Conservation (phyloP, 2,888 invertebrate species). For the Eilema caniola region DNA sequence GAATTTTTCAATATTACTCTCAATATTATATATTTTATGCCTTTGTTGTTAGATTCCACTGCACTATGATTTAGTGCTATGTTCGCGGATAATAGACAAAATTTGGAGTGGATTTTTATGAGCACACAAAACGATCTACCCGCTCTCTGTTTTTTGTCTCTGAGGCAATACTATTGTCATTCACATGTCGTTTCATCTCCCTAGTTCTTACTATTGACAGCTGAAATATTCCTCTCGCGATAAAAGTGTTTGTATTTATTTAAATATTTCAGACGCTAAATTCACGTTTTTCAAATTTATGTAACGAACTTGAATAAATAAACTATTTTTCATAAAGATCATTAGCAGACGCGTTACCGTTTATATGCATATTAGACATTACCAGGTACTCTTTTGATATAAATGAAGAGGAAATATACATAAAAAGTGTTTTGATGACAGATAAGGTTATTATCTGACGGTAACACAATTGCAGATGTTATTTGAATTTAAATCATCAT, state of each 20-base stretch:
- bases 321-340: not conserved
- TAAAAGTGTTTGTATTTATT: not conserved
- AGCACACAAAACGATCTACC: not conserved
- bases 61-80: not conserved
- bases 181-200: not conserved
- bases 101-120: not conserved
- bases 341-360: not conserved
- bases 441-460: slow-evolving; percentile 25
- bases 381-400: not conserved
- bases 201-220: not conserved
- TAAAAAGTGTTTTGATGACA: slow-evolving; percentile 19
- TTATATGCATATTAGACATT: not conserved
- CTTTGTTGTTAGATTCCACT: not conserved
- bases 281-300: not conserved
- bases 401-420: not conserved
- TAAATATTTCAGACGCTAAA: not conserved
- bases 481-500: slow-evolving; percentile 38
- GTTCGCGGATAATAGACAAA: not conserved
- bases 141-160: not conserved
- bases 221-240: not conserved
- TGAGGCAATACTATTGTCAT: not conserved
- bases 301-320: not conserved
- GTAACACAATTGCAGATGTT: slow-evolving; percentile 33
- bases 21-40: not conserved
- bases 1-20: not conserved